phyloP scores from a whole-genome alignment of 2,888 invertebrate genomes.

The Cosmia trapezina region DNA sequence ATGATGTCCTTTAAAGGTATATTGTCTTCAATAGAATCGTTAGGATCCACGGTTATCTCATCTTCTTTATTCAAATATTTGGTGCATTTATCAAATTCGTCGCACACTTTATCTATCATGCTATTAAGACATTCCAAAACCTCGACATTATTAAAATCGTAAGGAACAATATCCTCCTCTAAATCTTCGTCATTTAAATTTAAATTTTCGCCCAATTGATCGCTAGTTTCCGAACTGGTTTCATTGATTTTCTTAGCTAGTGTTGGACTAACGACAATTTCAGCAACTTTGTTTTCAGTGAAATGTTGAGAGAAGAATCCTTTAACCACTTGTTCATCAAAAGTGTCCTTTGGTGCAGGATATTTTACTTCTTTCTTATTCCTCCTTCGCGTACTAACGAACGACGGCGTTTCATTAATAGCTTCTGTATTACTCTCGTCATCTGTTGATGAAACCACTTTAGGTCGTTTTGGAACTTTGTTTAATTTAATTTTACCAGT shows the following conservation, averaged over 20 bases:
- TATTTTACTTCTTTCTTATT: conserved; percentile 50
- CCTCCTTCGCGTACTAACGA: conserved; percentile 67
- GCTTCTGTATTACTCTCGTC: conserved; percentile 80
- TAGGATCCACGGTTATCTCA: conserved; percentile 25
- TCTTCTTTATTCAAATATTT: conserved; percentile 67
- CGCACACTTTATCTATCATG: conserved; percentile 80
- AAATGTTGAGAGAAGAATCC: conserved; percentile 79
- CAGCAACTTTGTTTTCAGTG: conserved; percentile 66
- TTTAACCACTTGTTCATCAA: conserved; percentile 73
- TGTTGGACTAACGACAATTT: conserved; percentile 76
- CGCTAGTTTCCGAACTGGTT: conserved; percentile 77
- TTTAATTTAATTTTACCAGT: conserved; percentile 41
- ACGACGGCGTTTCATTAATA: conserved; percentile 74
- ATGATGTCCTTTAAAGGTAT: conserved; percentile 52
- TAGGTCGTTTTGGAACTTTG: conserved; percentile 42
- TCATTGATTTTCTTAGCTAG: conserved; percentile 80
- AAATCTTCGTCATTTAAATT: conserved; percentile 59
- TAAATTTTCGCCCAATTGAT: conserved; percentile 68
- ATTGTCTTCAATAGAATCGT: conserved; percentile 47
- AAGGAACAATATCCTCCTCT: conserved; percentile 55
- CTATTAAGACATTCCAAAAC: conserved; percentile 78
- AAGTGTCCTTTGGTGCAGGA: conserved; percentile 43
- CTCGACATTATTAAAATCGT: conserved; percentile 70
- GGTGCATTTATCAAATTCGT: conserved; percentile 74
- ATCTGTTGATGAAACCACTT: conserved; percentile 71